A percentile compares a stretch with the other conserved stretches of the same genome.
Evolutionary conservation across 1,140 invertebrate species (phyloP).

Genomic region (Watersipora subatra): DNA sequence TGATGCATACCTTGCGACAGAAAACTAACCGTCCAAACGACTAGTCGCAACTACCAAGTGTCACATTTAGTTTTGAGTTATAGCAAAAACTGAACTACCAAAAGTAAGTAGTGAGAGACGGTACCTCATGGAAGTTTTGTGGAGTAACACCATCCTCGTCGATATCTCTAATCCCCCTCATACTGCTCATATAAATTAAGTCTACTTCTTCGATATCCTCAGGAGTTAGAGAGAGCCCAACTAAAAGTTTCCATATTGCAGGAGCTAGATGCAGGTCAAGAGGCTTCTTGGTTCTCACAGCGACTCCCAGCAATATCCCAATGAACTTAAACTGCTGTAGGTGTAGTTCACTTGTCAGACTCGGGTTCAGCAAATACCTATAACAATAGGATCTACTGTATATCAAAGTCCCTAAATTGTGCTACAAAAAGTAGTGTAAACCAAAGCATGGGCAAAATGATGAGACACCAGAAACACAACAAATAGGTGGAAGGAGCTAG

Average conservation of each 20-base stretch:
- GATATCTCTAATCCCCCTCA: conserved; percentile 49
- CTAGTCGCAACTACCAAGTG: too few species aligned
- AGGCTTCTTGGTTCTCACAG: conserved; percentile 82
- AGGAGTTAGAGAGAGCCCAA: conserved; percentile 47
- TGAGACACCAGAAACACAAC: too few species aligned
- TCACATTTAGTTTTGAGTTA: too few species aligned
- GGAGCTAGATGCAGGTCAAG: conserved; percentile 54
- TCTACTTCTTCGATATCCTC: conserved; percentile 54
- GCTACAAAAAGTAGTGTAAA: too few species aligned
- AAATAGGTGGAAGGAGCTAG: too few species aligned
- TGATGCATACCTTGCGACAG: too few species aligned
- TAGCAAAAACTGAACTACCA: too few species aligned
- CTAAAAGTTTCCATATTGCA: conserved; percentile 53
- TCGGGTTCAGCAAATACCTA: conserved; percentile 50
- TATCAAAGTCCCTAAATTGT: too few species aligned
- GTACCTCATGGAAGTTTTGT: conserved; percentile 51
- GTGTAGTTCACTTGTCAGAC: conserved; percentile 45
- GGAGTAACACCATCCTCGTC: conserved; percentile 48
- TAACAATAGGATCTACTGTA: not conserved
- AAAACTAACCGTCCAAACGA: too few species aligned
- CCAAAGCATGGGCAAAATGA: too few species aligned
- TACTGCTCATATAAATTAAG: conserved; percentile 49
- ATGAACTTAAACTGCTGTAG: conserved; percentile 46
- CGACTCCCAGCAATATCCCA: conserved; percentile 87
- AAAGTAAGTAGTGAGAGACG: too few species aligned